Evolutionary conservation across 2,888 invertebrate species (phyloP).

Genomic region (Harmothoe impar): DNA sequence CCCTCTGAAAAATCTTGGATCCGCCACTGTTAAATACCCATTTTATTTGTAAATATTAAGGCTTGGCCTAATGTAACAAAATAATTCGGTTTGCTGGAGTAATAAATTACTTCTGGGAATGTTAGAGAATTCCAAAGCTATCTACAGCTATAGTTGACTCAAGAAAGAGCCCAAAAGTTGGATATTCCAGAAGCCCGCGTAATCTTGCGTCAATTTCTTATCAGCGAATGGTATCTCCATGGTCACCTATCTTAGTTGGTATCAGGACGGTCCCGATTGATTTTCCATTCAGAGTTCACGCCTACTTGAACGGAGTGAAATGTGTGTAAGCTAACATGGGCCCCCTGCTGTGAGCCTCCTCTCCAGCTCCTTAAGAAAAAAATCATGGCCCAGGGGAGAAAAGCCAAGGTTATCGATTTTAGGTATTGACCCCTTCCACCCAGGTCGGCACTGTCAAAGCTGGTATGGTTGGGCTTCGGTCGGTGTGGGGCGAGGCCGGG

Average conservation of each 20-base stretch:
- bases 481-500: neutral
- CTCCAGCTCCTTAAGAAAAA: neutral
- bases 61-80: too few relatives aligned
- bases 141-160: too few relatives aligned
- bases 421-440: neutral
- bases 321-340: conserved; percentile 16
- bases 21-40: too few relatives aligned
- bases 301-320: neutral
- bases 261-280: neutral
- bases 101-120: too few relatives aligned
- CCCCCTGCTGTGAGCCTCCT: neutral
- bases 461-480: neutral
- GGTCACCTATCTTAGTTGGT: neutral
- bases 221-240: neutral
- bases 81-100: too few relatives aligned
- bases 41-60: too few relatives aligned
- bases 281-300: conserved; percentile 21
- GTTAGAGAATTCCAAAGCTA: too few relatives aligned
- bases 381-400: neutral
- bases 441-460: conserved; percentile 18
- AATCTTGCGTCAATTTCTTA: conserved; percentile 21
- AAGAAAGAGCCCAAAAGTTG: too few relatives aligned
- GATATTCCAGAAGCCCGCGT: neutral
- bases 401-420: neutral
- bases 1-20: too few relatives aligned